Evolutionary conservation across 2,113 vertebrate genomes (phyloP), one percentile per base, ranked within the genome.

Genomic region (Hassar affinis): DNA sequence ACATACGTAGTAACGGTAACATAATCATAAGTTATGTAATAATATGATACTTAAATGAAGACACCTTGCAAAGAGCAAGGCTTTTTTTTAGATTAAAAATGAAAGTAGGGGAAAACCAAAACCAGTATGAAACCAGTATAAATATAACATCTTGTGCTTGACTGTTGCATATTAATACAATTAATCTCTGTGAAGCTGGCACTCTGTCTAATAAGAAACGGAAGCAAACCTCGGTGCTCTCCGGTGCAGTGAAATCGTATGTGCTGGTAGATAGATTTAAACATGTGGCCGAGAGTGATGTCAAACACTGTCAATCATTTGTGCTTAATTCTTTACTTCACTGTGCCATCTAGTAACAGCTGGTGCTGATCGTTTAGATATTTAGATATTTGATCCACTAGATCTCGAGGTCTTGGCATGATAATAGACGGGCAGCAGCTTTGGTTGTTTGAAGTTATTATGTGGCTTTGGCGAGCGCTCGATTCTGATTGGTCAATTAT

Each of bases 101-200:
- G n/a, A n/a, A 0, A 30, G 7, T 14, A 57, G 9, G 8, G 17
- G 2, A 45, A 81, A 81, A 47, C 9, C 35, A 56, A 42, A 71
- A 47, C n/a, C 22, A 17, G 25, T 33, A 35, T 42, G 25, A 17
- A 71, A 45, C 52, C 72, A 8, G 11, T 25, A 27, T 5, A 33
- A 35, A 11, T 20, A 54, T 7, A 57, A 74, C 64, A 69, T 15
- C 42, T 47, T 82, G 75, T 74, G 80, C 80, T 85, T 78, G 25
- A 77, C 84, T 62, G 84, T 35, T 61, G 51, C 22, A 61, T n/a
- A 38, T 17, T 17, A 15, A 52, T 20, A 30, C 18, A 22, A 14
- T 47, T 18, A 33, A 15, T 15, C 33, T 38, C 38, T n/a, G 38
- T 25, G 22, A 25, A 25, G 22, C 35, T 42, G 35, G 35, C 0